Base-by-base conservation (phyloP, 1,140 invertebrate species). In the Hypothenemus hampei region DNA sequence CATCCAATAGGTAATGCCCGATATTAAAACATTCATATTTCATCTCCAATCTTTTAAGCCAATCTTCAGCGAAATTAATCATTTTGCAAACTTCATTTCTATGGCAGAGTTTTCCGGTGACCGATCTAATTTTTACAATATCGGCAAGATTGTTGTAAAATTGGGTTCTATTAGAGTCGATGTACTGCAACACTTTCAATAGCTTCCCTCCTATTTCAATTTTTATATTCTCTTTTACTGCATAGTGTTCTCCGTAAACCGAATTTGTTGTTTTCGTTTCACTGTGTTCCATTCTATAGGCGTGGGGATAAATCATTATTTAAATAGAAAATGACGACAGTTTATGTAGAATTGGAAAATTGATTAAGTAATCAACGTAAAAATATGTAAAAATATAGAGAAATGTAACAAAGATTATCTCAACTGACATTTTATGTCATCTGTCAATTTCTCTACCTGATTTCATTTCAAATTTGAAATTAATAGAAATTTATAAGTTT, bases 221-320 rank as follows among this genome's bases (percentile, higher is more conserved):
- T 56, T 69, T 69, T 40, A 58, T 63, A 15, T 58, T 64, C 54
- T 62, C 48, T 24, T 51, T 45, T 23, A 51, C 41, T 15, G 56
- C 62, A 51, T 65, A 69, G 36, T 65, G 69, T 45, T 65, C 65
- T 4, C 70, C 69, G 40, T 72, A 72, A 7, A 54, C 53, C 5
- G 51, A 33, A 36, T 65, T 69, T 6, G 68, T 66, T 0, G 69
- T 72, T 49, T 51, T 59, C 7, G 70, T 70, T 64, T 70, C 66
- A 51, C 63, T 72, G 33, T 70, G 68, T 57, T 70, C 65, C 6
- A 61, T 69, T 40, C 70, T 39, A 40, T 66, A 72, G 3, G 61
- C 61, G 44, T 70, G 69, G 0, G 70, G 68, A 41, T 63, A 69
- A 7, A 68, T 66, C 62, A 67, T 69, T n/a, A n/a, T n/a, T n/a